Base-by-base conservation (phyloP, 2,888 invertebrate species). In the Eupithecia vulgata region DNA sequence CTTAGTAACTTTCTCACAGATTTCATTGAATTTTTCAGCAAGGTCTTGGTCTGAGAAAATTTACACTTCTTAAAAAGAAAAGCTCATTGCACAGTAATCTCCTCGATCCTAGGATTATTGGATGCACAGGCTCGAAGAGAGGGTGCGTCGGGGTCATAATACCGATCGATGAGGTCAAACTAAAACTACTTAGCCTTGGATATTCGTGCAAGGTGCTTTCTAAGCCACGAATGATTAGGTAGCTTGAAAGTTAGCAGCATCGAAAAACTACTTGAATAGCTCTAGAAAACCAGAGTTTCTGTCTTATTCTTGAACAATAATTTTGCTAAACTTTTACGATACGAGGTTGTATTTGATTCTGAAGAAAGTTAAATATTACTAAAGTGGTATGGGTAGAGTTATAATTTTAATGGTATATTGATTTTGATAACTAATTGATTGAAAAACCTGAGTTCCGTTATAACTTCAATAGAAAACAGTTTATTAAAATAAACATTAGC, bases 81-180 rank as follows among this genome's bases (percentile, higher is more conserved):
- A 52, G 30, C 59, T 71, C 37, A 68, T 64, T 34, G 34, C 40
- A 42, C 65, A 65, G 65, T n/a, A n/a, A 48, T 73, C 17, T 1
- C 59, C 35, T 45, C 30, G 8, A 66, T 65, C n/a, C 59, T 69
- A 67, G 67, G 71, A 71, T 70, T 73, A 72, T 71, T 70, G 70
- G 68, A 72, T 76, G 76, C 76, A 76, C 42, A 59, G 59, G n/a
- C 42, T 61, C 71, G 73, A 81, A 78, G 75, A 71, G 80, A 79
- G 80, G 81, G 72, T 72, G 70, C 72, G 84, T 80, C 85, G 83
- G 82, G 82, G 84, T 81, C 83, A 78, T 81, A 77, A 75, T 77
- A 76, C 78, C 86, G 88, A 91, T 92, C 91, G 89, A 91, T 91
- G 81, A 85, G 87, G 86, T 87, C 85, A 85, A 87, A 85, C 84